These are phyloP conservation scores for Drosophila sp. DNA, from an alignment of 1,140 invertebrate species.

Conservation along the genomic window DNA sequence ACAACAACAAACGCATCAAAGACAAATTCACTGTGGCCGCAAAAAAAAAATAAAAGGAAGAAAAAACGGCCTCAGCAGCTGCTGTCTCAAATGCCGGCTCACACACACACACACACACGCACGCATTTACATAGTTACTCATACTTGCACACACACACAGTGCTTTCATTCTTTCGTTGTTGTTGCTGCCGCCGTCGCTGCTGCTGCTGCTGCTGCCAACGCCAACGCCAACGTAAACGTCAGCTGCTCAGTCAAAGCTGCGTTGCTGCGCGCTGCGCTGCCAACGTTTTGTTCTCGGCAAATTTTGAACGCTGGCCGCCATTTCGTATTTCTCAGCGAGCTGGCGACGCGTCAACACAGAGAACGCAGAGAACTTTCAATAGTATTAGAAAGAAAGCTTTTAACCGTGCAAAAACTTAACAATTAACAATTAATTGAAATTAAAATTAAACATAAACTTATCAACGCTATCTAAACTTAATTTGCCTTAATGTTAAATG, in stretches of 20 bases:
- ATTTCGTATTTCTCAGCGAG: conserved; percentile 74
- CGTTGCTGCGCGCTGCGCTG: conserved; percentile 32
- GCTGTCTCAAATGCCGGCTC: conserved; percentile 65
- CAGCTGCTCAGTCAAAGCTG: conserved; percentile 20
- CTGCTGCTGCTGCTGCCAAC: conserved; percentile 32
- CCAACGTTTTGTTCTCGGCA: conserved; percentile 63
- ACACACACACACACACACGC: conserved; percentile 28
- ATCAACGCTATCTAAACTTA: conserved; percentile 32
- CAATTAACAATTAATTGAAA: conserved; percentile 17
- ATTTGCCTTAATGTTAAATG: conserved; percentile 46
- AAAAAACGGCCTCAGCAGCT: conserved; percentile 42
- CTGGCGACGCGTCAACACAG: conserved; percentile 65
- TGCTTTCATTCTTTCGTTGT: conserved; percentile 49
- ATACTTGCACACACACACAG: conserved; percentile 32
- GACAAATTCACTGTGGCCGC: conserved; percentile 17
- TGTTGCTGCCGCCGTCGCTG: conserved; percentile 25
- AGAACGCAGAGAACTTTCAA: conserved; percentile 46
- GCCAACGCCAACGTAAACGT: conserved; percentile 11
- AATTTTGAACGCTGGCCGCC: conserved; percentile 56
- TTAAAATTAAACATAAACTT: conserved; percentile 5
- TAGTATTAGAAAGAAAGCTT: conserved; percentile 65
- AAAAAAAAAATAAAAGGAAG: no score
- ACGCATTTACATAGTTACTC: conserved; percentile 10
- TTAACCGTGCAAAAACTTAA: conserved; percentile 27
- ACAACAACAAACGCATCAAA: conserved; percentile 17